Evolutionary conservation across 2,113 vertebrate species (phyloP), one percentile per base, ranked within the genome.

Genomic region (Ceyx margarethae): DNA sequence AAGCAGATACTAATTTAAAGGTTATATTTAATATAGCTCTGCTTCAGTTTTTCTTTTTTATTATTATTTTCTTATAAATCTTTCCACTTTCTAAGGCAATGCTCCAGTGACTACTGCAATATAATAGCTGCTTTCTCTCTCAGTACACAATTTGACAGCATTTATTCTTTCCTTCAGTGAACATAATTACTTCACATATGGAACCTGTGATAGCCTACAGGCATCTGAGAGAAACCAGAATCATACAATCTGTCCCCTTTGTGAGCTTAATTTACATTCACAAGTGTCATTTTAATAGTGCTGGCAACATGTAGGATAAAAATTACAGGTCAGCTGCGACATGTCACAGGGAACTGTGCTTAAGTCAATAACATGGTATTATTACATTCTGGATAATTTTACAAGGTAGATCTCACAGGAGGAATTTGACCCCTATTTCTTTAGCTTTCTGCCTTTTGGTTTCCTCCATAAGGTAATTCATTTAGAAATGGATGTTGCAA

Each of bases 131-230:
- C 97, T 98, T 97, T 97, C 97, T 97, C 95, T 97, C 96, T 97
- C 97, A 91, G 94, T 97, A 98, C 97, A 97, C 97, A 98, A 96
- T 97, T 97, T 98, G 98, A 98, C 98, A 98, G 98, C 97, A 98
- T 98, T 98, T 98, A 98, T 98, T 98, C 97, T 98, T 97, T 97
- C 97, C 98, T 98, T 97, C 97, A 97, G 97, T 98, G 97, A 97
- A 97, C 97, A 98, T 98, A 98, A 98, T 98, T 98, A 98, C 98
- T 98, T 98, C 97, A 97, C 98, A 98, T 98, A 98, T 98, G 98
- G 98, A 98, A 98, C 98, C 97, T 98, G 97, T 97, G 97, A 98
- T 98, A 98, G 97, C 98, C 98, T 97, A 98, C 97, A 98, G 97
- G 98, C 98, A 97, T 97, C 95, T 95, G 96, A 97, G 96, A 97